Base-by-base conservation (phyloP, 2,888 invertebrate species). In the Notodonta dromedarius region DNA sequence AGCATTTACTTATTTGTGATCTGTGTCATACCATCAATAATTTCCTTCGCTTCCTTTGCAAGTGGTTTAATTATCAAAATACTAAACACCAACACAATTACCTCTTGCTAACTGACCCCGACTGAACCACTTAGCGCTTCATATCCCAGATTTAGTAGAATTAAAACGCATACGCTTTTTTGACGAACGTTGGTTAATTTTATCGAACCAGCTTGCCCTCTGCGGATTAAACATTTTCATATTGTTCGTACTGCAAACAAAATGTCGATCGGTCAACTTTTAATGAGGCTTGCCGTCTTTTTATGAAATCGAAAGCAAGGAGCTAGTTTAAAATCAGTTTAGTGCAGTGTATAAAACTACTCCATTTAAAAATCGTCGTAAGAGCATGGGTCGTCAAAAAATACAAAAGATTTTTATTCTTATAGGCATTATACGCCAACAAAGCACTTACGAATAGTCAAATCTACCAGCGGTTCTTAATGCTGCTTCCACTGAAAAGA, bases 101-200 rank as follows among this genome's bases (percentile, higher is more conserved):
- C 73, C 72, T 67, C 72, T 67, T 48, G 13, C 63, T 61, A 73
- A 70, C 71, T 67, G 74, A 65, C 72, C 71, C 16, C 69, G 68
- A 76, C 77, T 78, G 74, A 69, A 76, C 79, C 77, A 79, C 76
- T 83, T 78, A 75, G 65, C 69, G 74, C 78, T 83, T 83, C 79
- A 79, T 76, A 63, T 74, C 61, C 60, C 11, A 71, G 71, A 73
- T 79, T 79, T 76, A 77, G 79, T 74, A 69, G 81, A 84, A 86
- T 87, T 84, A 84, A 83, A 82, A 79, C 72, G 67, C 76, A 76
- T 69, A 80, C 73, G 74, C 79, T 85, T 85, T 85, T 82, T 74
- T 81, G 79, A 75, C 70, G 67, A 73, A 71, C 76, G 67, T 70
- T 69, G 71, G 72, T 79, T 86, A 84, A 87, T 87, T 24, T 24